phyloP scores from a whole-genome alignment of 2,113 vertebrate genomes.

The Buteo buteo region DNA sequence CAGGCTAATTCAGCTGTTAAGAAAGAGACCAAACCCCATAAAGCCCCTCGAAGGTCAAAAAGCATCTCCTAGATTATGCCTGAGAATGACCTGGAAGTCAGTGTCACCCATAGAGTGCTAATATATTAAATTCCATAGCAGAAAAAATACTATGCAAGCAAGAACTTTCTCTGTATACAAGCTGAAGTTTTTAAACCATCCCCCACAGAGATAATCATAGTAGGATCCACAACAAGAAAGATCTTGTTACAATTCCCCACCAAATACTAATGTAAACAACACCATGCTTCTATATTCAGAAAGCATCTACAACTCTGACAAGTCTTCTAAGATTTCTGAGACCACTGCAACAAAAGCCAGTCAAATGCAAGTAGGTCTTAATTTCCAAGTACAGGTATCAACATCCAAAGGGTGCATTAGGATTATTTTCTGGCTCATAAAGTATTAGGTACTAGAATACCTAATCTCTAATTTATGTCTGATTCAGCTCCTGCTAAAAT shows the following conservation, averaged over 20 bases:
- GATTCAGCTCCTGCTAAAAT: neutral
- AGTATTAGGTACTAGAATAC: neutral
- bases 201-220: neutral
- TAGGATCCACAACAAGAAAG: neutral
- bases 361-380: neutral
- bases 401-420: neutral
- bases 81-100: neutral
- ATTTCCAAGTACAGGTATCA: neutral
- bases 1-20: neutral
- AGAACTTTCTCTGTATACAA: neutral
- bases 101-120: neutral
- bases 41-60: neutral
- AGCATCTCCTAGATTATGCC: neutral
- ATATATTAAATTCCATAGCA: neutral
- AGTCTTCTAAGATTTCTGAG: conserved; percentile 2
- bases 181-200: neutral
- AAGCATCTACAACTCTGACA: neutral
- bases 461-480: neutral
- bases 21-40: neutral
- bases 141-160: neutral
- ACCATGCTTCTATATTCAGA: conserved; percentile 21
- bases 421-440: neutral
- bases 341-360: neutral
- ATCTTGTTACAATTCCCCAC: neutral
- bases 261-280: conserved; percentile 25